Evolutionary conservation across 2,113 vertebrate genomes (phyloP).

Genomic region (Vireo altiloquus): DNA sequence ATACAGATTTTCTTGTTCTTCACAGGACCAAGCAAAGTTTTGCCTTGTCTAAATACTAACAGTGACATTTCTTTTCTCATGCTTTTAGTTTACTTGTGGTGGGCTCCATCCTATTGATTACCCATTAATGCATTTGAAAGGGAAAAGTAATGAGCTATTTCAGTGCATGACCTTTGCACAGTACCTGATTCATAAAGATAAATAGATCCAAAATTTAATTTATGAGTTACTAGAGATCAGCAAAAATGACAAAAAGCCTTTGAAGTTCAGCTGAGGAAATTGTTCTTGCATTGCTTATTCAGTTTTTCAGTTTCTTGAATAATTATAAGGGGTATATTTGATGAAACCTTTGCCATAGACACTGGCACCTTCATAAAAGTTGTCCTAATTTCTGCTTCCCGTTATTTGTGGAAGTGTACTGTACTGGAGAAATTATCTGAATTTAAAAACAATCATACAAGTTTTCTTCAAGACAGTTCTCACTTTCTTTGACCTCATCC

Average conservation of each 20-base stretch:
- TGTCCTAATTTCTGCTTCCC: not conserved
- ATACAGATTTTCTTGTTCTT: slow-evolving; percentile 39
- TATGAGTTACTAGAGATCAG: not conserved
- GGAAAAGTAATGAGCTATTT: slow-evolving; percentile 12
- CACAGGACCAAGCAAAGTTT: slow-evolving; percentile 40
- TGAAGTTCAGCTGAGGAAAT: not conserved
- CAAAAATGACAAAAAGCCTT: not conserved
- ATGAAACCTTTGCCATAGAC: not conserved
- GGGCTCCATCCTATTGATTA: not conserved
- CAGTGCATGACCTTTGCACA: not conserved
- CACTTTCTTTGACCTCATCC: not conserved
- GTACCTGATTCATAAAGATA: slow-evolving; percentile 59
- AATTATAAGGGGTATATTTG: not conserved
- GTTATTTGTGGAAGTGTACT: not conserved
- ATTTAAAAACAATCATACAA: not conserved
- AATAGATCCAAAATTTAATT: slow-evolving; percentile 1
- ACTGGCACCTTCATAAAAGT: not conserved
- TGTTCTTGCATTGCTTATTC: not conserved
- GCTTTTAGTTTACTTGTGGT: slow-evolving; percentile 11
- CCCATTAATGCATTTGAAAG: slow-evolving; percentile 20
- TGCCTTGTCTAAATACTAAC: slow-evolving; percentile 30
- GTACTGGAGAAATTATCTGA: not conserved
- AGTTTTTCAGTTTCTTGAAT: not conserved
- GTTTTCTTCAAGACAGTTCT: not conserved
- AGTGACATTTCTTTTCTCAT: not conserved